A percentile compares a stretch with the other conserved stretches of the same genome.
These are phyloP conservation scores for Trichogramma dendrolimi DNA, from an alignment of 2,888 invertebrate species.

Conservation along the genomic window DNA sequence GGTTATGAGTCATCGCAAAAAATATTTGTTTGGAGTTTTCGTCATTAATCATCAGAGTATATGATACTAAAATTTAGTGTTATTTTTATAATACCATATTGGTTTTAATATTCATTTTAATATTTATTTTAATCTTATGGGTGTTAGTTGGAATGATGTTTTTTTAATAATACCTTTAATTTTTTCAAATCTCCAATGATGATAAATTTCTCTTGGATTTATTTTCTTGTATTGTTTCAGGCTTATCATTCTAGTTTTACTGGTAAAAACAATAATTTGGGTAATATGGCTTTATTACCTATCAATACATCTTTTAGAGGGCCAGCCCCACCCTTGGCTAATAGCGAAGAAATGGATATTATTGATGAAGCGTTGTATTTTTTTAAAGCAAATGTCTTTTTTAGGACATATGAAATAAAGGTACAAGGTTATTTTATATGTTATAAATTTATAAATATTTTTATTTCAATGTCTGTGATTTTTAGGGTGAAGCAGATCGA, in stretches of 20 bases:
- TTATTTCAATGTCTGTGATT: constrained; percentile 34
- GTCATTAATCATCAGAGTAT: background rate
- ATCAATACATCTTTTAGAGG: constrained; percentile 87
- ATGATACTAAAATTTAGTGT: background rate
- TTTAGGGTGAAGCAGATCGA: constrained; percentile 91
- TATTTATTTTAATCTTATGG: too few relatives aligned
- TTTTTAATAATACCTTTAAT: background rate
- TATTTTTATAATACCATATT: background rate
- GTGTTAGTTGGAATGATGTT: background rate
- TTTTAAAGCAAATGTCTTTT: constrained; percentile 99
- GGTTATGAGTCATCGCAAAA: constrained; percentile 22
- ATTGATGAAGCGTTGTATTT: constrained; percentile 96
- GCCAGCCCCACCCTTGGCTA: constrained; percentile 71
- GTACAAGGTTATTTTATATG: constrained; percentile 53
- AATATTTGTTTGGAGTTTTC: background rate
- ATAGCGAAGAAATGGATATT: constrained; percentile 76
- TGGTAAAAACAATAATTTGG: constrained; percentile 70
- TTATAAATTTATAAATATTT: constrained; percentile 5
- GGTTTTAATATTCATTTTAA: background rate
- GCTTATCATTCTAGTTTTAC: constrained; percentile 91
- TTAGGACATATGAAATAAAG: constrained; percentile 97
- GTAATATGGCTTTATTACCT: constrained; percentile 91
- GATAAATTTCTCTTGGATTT: background rate
- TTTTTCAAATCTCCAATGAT: background rate
- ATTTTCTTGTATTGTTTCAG: constrained; percentile 54